Base-by-base conservation (phyloP, 2,113 vertebrate species). In the Campylomormyrus tamandua region DNA sequence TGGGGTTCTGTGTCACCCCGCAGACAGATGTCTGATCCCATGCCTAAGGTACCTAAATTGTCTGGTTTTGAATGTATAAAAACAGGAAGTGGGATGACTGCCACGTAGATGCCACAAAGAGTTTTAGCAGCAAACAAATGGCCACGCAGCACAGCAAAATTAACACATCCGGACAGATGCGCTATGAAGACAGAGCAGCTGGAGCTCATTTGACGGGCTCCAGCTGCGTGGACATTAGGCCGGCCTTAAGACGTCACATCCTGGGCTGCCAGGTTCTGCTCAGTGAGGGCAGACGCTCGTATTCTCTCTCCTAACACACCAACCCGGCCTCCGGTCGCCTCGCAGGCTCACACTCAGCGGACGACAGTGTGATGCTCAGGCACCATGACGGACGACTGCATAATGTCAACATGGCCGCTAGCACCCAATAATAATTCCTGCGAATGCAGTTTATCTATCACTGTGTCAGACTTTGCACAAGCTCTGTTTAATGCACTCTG, bases 301-400 rank as follows among this genome's bases (percentile, higher is more conserved):
- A 99, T 90, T 97, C 95, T 94, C 93, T 93, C 35, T 93, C 93
- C 1, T 5, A 95, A 94, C 97, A 99, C 83, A 96, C 92, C 92
- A 93, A 96, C 83, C 94, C 96, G 87, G 96, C 91, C 80, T 95
- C 93, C 15, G 98, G 98, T 95, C 96, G 97, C 89, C 97, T 96
- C 90, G 0, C 94, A 17, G 93, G 94, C 90, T 94, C 93, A 92
- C 98, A 99, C 90, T 96, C 95, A 93, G 97, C 95, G 90, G 97
- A 98, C 52, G 93, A 83, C 85, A 1, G 1, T 2, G 24, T 2
- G 9, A 66, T 66, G n/a, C 62, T 70, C 62, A 13, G 62, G 62
- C 27, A 31, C n/a, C 62, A 70, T 70, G 62, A 31, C n/a, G 10
- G 62, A 70, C 3, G 27, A 70, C 62, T 31, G 62, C n/a, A 13